Evolutionary conservation across 2,113 vertebrate genomes (phyloP), one percentile per base, ranked within the genome.

Genomic region (Hippoglossus stenolepis): DNA sequence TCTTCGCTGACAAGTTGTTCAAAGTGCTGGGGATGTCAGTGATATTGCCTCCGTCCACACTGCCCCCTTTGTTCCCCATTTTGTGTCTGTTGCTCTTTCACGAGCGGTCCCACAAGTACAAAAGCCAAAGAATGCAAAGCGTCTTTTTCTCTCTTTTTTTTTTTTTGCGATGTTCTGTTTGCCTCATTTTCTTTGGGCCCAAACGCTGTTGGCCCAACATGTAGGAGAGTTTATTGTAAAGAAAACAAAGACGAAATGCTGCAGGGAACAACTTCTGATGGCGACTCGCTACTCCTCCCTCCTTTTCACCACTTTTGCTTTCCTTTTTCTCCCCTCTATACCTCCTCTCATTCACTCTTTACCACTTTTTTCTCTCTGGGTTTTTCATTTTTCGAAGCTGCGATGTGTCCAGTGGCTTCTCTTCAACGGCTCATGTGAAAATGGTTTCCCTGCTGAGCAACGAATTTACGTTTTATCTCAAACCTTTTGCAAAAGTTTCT

Each of bases 1-100:
- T 96, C 93, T 92, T 92, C 94, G 93, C 96, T 98, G 97, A 99
- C 97, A 97, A 96, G 96, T 96, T 95, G 95, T 97, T 98, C 96
- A 97, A 97, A 97, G 97, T 98, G 94, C 95, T 93, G 95, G 95
- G 96, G 96, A 96, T 95, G 94, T 90, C 95, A 95, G 95, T 94
- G 93, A 96, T 94, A 95, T 94, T 95, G 95, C 95, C 96, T 96
- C 96, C 95, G 88, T 96, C 95, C 95, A 96, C 97, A 95, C 95
- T 95, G 94, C 90, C 5, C 62, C 93, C 75, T 96, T 97, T 97
- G 96, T 98, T 87, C 95, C 82, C 83, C 28, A 82, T 93, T 87
- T 86, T 89, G 85, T 85, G 87, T 90, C 87, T 72, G 69, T 82
- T 80, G 58, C 77, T 67, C 88, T 89, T 90, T 89, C 90, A 86